Percentiles rank a stretch among this genome's conserved stretches.
Conservation (phyloP, 2,888 invertebrate genomes). For the Sipha maydis region DNA sequence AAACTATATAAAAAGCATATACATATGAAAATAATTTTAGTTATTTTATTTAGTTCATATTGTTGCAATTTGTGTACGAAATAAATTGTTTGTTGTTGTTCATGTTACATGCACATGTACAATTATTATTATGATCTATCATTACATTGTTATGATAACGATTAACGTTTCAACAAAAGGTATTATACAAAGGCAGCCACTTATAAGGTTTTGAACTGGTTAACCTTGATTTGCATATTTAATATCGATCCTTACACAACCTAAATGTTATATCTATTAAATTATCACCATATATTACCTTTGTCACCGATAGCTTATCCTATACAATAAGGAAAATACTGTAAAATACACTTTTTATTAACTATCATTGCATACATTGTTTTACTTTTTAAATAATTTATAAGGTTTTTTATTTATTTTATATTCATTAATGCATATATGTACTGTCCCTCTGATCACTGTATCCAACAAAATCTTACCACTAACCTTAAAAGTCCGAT, state of each 20-base stretch:
- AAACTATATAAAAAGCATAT: background rate
- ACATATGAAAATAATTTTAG: background rate
- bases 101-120: background rate
- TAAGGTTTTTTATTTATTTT: background rate
- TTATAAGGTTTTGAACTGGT: slow-evolving; percentile 25
- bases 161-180: background rate
- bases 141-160: slow-evolving; percentile 37
- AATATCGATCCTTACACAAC: slow-evolving; percentile 14
- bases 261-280: slow-evolving; percentile 15
- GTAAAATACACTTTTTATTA: background rate
- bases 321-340: background rate
- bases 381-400: background rate
- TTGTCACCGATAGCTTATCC: background rate
- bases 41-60: background rate
- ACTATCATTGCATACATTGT: background rate
- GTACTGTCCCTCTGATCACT: too few relatives aligned
- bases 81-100: slow-evolving; percentile 6
- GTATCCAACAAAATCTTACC: too few relatives aligned
- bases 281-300: slow-evolving; percentile 9
- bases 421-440: too few relatives aligned
- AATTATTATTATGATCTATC: background rate
- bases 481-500: too few relatives aligned
- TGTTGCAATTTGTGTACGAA: background rate
- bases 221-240: slow-evolving; percentile 30
- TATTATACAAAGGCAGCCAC: slow-evolving; percentile 29